Evolutionary conservation across 2,888 invertebrate species (phyloP), one percentile per base, ranked within the genome.

Genomic region (Hartigia nigra): DNA sequence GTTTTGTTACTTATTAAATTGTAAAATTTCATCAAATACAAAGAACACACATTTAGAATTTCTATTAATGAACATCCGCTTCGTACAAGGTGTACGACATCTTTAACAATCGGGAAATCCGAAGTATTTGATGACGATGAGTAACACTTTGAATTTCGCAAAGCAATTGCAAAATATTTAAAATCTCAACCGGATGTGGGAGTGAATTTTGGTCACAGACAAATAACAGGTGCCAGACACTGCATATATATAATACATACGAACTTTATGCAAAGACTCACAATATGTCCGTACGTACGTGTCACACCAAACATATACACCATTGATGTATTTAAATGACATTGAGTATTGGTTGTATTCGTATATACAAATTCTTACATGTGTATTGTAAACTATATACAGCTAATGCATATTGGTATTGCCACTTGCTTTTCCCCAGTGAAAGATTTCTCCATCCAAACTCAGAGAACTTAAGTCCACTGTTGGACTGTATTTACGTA

Each of bases 371-470:
- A 23, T 55, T 55, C 23, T 55, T 23, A 23, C 55, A 23, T 55
- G 23, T 23, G 5, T 55, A 55, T 23, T 55, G 55, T 55, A 55
- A 55, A 55, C 14, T 23, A 14, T 55, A 55, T 55, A 55, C 55
- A 55, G 55, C 55, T 55, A 23, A 55, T 55, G 2, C 55, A 55
- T 55, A 55, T 55, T 55, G 55, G 55, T 55, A 55, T 55, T 55
- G 72, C 34, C 12, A 72, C 74, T 80, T 74, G 79, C 79, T 80
- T 83, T 84, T 80, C 78, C 79, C 72, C 75, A 79, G 81, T 74
- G 74, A 83, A 81, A 82, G 82, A 85, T 84, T 84, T 85, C 84
- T 83, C 81, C 81, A 31, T 76, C 77, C 79, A 79, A 84, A 82
- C 75, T 84, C 80, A 82, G 78, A 55, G 55, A 55, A 55, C 55